A percentile compares a stretch with the other conserved stretches of the same genome.
phyloP scores from a whole-genome alignment of 2,888 invertebrate genomes.

The Rhaphigaster nebulosa region DNA sequence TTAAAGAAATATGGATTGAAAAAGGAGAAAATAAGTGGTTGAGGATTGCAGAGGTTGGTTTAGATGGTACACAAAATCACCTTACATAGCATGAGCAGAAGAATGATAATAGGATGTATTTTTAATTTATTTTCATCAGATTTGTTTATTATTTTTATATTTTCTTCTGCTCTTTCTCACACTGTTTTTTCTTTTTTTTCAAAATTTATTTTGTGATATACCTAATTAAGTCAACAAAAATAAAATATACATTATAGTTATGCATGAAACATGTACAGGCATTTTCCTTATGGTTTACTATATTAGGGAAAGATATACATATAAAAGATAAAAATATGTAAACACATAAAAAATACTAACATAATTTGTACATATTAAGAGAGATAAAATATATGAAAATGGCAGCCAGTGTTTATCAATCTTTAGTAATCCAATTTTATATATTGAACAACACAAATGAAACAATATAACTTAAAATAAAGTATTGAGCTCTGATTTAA shows the following conservation, averaged over 20 bases:
- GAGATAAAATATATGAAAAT: not conserved
- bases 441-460: not conserved
- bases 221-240: not conserved
- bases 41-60: no score
- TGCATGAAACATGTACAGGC: not conserved
- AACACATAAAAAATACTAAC: not conserved
- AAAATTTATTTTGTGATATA: not conserved
- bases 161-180: not conserved
- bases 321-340: not conserved
- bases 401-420: not conserved
- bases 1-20: not conserved
- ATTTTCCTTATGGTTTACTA: not conserved
- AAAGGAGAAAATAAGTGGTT: not conserved
- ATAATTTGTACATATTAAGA: constrained; percentile 4
- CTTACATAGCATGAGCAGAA: no score
- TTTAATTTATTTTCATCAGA: not conserved
- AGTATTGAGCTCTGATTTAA: not conserved
- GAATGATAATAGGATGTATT: no score
- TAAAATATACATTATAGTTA: not conserved
- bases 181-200: no score
- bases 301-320: not conserved
- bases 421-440: not conserved
- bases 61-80: no score
- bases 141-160: not conserved
- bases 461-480: not conserved